Percentiles rank a stretch among this genome's conserved stretches.
phyloP scores from a whole-genome alignment of 2,888 invertebrate genomes.

The Prosopocoilus inquinatus region DNA sequence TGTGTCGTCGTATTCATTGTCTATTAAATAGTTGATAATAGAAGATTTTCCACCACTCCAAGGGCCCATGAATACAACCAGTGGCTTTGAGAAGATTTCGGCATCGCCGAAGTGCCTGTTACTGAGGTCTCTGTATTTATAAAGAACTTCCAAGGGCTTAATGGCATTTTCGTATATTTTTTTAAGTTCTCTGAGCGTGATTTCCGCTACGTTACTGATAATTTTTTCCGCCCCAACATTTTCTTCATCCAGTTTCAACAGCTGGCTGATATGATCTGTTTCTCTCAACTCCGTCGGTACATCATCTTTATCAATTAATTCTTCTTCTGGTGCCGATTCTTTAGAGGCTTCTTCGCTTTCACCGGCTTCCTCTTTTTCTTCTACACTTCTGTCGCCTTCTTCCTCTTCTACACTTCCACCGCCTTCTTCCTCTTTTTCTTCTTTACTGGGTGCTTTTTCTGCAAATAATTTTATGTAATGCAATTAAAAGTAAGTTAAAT shows the following conservation, averaged over 20 bases:
- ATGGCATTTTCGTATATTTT: constrained; percentile 82
- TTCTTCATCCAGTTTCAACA: constrained; percentile 77
- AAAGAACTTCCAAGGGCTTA: constrained; percentile 85
- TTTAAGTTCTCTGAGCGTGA: constrained; percentile 81
- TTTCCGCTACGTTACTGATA: constrained; percentile 71
- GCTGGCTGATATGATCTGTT: constrained; percentile 75
- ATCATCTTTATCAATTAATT: constrained; percentile 63
- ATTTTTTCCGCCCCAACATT: constrained; percentile 69
- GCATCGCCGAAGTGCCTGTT: constrained; percentile 91
- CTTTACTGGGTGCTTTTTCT: constrained; percentile 23
- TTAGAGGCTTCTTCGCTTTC: constrained; percentile 41
- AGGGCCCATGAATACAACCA: constrained; percentile 91
- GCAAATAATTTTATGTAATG: not conserved
- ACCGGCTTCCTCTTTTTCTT: constrained; percentile 16
- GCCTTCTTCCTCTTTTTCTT: constrained; percentile 38
- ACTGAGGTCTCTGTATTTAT: constrained; percentile 89
- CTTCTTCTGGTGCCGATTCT: constrained; percentile 55
- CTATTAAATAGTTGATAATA: constrained; percentile 87
- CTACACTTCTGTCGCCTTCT: constrained; percentile 26
- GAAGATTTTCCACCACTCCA: constrained; percentile 97
- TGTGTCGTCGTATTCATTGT: constrained; percentile 79
- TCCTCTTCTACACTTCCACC: constrained; percentile 56
- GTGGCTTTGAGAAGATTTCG: constrained; percentile 91
- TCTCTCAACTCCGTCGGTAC: constrained; percentile 76
- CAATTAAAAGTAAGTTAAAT: constrained; percentile 13